phyloP scores from a whole-genome alignment of 2,888 invertebrate species.

The Leucophora obtusa region DNA sequence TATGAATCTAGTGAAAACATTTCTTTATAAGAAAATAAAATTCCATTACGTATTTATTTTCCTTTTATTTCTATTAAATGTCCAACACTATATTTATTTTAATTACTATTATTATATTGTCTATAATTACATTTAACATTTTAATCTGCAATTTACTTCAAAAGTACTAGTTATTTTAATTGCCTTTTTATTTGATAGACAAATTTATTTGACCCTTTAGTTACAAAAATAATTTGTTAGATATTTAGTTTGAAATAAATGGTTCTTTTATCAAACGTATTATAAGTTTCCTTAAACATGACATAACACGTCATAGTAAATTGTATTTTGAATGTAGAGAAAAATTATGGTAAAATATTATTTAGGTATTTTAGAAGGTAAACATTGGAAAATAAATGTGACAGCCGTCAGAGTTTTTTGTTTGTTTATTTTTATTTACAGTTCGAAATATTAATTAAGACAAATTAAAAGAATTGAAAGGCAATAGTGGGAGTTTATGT shows the following conservation, averaged over 20 bases:
- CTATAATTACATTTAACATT: not conserved
- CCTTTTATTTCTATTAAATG: too few relatives aligned
- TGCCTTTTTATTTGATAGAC: not conserved
- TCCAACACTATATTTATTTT: not conserved
- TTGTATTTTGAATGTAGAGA: not conserved
- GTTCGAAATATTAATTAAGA: too few relatives aligned
- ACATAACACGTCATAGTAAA: constrained; percentile 49
- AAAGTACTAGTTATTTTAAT: not conserved
- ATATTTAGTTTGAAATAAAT: not conserved
- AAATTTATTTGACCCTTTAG: not conserved
- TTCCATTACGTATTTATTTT: too few relatives aligned
- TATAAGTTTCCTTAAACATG: constrained; percentile 39
- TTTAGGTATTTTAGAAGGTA: not conserved
- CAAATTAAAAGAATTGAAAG: not conserved
- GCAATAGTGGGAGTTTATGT: too few relatives aligned
- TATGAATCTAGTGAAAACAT: too few relatives aligned
- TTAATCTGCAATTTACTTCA: not conserved
- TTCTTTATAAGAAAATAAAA: too few relatives aligned
- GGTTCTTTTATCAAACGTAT: not conserved
- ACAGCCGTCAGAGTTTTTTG: not conserved
- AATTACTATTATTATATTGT: not conserved
- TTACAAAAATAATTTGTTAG: not conserved
- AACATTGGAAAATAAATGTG: not conserved
- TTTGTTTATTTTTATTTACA: not conserved
- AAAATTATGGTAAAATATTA: not conserved